Base-by-base conservation (phyloP, 2,888 invertebrate species). In the Ecliptopera silaceata region DNA sequence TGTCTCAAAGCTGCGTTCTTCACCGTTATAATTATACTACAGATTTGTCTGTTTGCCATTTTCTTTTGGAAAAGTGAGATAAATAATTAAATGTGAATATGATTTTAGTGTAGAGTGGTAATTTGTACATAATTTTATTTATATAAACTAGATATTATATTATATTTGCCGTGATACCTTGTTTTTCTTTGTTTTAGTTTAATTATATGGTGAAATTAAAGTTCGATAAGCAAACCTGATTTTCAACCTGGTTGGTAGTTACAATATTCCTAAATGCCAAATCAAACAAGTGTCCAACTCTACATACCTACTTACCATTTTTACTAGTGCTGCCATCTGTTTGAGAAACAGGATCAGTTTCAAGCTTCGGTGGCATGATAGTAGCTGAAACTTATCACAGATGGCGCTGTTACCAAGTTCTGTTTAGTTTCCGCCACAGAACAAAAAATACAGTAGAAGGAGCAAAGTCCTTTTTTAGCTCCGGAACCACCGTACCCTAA, bases 41-140 rank as follows among this genome's bases (percentile, higher is more conserved):
- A 84, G 67, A 68, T 84, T 51, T 72, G 67, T 38, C 34, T 74
- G 12, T 72, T 80, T 10, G 44, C 75, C 3, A 42, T 75, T 17
- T 74, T 74, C 38, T 69, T 75, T 57, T 70, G 70, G 67, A 56
- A 10, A 32, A 20, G 6, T 13, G 32, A 49, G 8, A 18, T n/a
- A n/a, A n/a, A n/a, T n/a, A n/a, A n/a, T n/a, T n/a, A n/a, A n/a
- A n/a, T 1, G 32, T 41, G 20, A 45, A 2, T 26, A 11, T 11
- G 11, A 1, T 29, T 31, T 32, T 47, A 42, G 45, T 34, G 18
- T 53, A 47, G 15, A 36, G 18, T n/a, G 45, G n/a, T n/a, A n/a
- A n/a, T n/a, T n/a, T n/a, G n/a, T n/a, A n/a, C n/a, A n/a, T 45
- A 31, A 22, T 38, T 43, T 12, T 45, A 18, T 32, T 13, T 26